Conservation (phyloP, 1,140 invertebrate genomes). For the Ridgeia piscesae region DNA sequence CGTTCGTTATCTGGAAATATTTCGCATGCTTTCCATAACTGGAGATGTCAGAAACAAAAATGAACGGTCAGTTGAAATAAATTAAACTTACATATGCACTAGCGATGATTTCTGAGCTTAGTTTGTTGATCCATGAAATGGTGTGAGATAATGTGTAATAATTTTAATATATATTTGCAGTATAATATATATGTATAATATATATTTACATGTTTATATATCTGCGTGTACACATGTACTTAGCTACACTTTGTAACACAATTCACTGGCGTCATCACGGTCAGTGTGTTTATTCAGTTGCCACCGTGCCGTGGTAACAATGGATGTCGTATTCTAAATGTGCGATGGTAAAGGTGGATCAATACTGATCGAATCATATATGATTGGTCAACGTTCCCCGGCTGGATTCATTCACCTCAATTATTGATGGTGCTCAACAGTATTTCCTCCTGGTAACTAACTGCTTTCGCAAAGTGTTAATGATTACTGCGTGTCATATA, state of each 20-base stretch:
- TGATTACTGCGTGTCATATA: not conserved
- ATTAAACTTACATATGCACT: too few species aligned
- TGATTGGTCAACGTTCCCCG: not conserved
- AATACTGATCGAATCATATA: not conserved
- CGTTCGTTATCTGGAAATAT: too few species aligned
- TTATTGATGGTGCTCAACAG: not conserved
- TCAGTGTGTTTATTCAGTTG: not conserved
- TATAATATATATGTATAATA: not conserved
- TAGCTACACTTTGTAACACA: not conserved
- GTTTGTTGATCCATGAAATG: too few species aligned
- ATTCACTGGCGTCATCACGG: not conserved
- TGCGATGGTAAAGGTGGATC: not conserved
- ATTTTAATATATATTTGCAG: constrained; percentile 14
- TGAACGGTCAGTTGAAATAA: too few species aligned
- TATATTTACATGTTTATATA: not conserved
- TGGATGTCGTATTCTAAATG: not conserved
- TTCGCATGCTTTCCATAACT: too few species aligned
- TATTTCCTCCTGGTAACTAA: not conserved
- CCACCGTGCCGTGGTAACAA: not conserved
- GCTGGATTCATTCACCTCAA: not conserved
- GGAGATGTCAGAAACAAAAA: too few species aligned
- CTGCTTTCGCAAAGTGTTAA: not conserved
- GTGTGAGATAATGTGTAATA: not conserved
- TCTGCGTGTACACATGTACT: not conserved
- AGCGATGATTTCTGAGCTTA: too few species aligned